Percentiles rank a stretch among this genome's conserved stretches.
These are phyloP conservation scores for Orchesellides sinensis DNA, from an alignment of 2,888 invertebrate genomes.

Conservation along the genomic window DNA sequence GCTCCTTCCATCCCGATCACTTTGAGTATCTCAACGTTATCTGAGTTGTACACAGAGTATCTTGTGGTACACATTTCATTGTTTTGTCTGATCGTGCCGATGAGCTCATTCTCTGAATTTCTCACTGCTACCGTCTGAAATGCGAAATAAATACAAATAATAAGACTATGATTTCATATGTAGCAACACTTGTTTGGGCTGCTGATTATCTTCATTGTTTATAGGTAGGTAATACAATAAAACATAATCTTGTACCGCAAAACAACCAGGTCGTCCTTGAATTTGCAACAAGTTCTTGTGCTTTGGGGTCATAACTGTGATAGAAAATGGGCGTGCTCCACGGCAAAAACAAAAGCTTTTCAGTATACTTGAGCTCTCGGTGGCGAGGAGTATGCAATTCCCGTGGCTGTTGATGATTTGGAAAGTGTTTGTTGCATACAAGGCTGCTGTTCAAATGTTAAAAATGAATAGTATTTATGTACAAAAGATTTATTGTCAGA, in stretches of 20 bases:
- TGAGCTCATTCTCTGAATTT: constrained; percentile 48
- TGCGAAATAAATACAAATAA: constrained; percentile 7
- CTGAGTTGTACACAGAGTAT: constrained; percentile 61
- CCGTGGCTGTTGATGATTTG: constrained; percentile 69
- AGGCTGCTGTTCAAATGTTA: too few species aligned
- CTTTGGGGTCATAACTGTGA: constrained; percentile 49
- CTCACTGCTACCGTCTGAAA: constrained; percentile 52
- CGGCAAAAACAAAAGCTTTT: constrained; percentile 61
- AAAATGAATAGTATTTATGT: background rate
- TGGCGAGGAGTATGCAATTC: constrained; percentile 64
- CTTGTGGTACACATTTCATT: constrained; percentile 57
- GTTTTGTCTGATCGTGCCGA: constrained; percentile 59
- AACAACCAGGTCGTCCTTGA: constrained; percentile 64
- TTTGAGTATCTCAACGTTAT: constrained; percentile 66
- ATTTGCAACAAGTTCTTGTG: constrained; percentile 62
- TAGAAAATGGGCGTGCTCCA: constrained; percentile 54
- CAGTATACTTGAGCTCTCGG: constrained; percentile 58
- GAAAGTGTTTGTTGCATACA: constrained; percentile 61
- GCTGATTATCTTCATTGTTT: too few species aligned
- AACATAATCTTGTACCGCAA: constrained; percentile 52
- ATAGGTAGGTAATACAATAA: too few species aligned
- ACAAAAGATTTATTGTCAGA: background rate
- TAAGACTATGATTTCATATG: background rate
- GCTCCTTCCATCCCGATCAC: constrained; percentile 68
- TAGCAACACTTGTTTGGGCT: background rate